Conservation (phyloP, 1,140 invertebrate genomes). For the Drosophila nigrodunni region DNA sequence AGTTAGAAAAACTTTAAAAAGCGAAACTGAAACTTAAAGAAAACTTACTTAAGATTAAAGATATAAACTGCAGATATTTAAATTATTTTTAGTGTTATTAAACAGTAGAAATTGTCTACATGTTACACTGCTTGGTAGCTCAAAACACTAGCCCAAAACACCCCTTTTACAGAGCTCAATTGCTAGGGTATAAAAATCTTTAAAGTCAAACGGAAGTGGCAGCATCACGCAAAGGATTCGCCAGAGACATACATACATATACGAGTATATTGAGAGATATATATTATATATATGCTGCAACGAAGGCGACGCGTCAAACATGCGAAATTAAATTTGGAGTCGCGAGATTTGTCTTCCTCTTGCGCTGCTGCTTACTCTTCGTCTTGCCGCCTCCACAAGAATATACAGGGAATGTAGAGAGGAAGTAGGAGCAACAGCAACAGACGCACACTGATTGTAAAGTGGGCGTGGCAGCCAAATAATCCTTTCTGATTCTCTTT, state of each 20-base stretch:
- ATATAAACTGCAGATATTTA: no score
- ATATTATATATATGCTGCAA: no score
- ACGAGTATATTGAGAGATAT: background rate
- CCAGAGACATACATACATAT: conserved; percentile 1
- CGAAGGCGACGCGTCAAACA: conserved; percentile 65
- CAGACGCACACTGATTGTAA: conserved; percentile 53
- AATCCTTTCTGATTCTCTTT: conserved; percentile 62
- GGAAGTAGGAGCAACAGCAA: conserved; percentile 48
- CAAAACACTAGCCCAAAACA: background rate
- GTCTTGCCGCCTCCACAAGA: background rate
- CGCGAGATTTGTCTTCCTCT: conserved; percentile 2
- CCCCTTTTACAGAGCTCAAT: background rate
- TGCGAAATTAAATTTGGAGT: conserved; percentile 74
- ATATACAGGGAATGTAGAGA: conserved; percentile 20
- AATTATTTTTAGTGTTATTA: no score
- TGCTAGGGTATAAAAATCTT: conserved; percentile 45
- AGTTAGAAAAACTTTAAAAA: background rate
- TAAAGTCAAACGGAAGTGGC: conserved; percentile 65
- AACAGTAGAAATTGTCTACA: no score
- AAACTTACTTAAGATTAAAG: background rate
- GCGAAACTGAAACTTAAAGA: no score
- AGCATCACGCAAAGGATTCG: conserved; percentile 51
- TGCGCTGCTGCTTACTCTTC: background rate
- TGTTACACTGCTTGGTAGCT: no score
- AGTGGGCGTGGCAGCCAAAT: conserved; percentile 72